Evolutionary conservation across 1,140 invertebrate genomes (phyloP), one percentile per base, ranked within the genome.

Genomic region (Panulirus ornatus): DNA sequence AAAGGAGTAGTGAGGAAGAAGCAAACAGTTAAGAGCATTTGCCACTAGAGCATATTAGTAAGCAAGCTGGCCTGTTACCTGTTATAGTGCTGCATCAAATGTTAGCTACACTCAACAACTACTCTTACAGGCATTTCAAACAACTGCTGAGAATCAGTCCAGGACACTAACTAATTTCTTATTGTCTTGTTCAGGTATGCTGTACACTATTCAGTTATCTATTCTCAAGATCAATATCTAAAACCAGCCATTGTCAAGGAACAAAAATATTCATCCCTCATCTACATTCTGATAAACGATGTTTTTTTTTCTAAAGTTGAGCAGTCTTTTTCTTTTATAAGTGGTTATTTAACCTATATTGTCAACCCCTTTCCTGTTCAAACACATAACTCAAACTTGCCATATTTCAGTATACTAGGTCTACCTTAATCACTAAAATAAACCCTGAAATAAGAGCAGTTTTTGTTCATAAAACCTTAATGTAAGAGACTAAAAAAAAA

Each of bases 151-250:
- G n/a, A 22, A 27, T 30, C 30, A 66, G 22, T 54, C 78, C 47
- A 2, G 36, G 27, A 30, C 42, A 38, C 30, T 70, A 78, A 47
- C 66, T 88, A 81, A 58, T 34, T 70, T 81, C 38, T 58, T 88
- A 88, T 88, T 88, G 85, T 88, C 85, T 44, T 88, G 54, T 88
- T 88, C 85, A 63, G 27, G 38, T 88, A 79, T 76, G 51, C 81
- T 70, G 75, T 78, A 81, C 85, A 63, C 40, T 79, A 44, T 79
- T 47, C 51, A 84, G 3, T 47, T 47, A 47, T 11, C 70, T 73
- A 76, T 14, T 19, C 36, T 76, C 34, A 76, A 42, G 14, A 76
- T 40, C 1, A 40, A n/a, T 40, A 76, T 8, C 0, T 58, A 58
- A 19, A 3, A 19, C 14, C n/a, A n/a, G n/a, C n/a, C n/a, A n/a